A percentile compares a stretch with the other conserved stretches of the same genome.
Conservation (phyloP, 2,888 invertebrate species). For the Melanargia galathea region DNA sequence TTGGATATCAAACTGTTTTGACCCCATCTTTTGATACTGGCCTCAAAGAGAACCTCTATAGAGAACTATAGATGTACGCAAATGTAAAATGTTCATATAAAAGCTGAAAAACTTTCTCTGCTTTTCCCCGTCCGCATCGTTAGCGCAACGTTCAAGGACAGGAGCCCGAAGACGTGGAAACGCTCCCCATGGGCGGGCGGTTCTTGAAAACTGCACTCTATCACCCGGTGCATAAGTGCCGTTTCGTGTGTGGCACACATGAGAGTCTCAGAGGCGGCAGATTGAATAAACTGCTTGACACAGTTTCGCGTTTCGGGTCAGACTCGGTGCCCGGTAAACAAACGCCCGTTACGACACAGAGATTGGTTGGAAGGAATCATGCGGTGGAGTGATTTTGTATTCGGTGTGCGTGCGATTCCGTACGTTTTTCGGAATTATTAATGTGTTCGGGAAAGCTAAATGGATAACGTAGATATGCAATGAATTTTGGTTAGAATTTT, state of each 20-base stretch:
- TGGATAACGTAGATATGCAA: constrained; percentile 8
- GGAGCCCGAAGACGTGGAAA: constrained; percentile 62
- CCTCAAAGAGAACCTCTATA: background rate
- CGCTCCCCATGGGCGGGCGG: constrained; percentile 50
- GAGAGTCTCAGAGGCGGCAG: constrained; percentile 66
- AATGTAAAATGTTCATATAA: constrained; percentile 14
- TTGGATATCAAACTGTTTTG: background rate
- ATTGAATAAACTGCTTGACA: constrained; percentile 83
- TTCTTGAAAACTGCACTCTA: constrained; percentile 53
- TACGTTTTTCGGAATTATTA: constrained; percentile 19
- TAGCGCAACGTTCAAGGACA: constrained; percentile 73
- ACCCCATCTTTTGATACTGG: background rate
- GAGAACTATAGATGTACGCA: background rate
- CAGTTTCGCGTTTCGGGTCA: constrained; percentile 80
- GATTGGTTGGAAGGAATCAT: constrained; percentile 51
- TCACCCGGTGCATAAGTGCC: constrained; percentile 46
- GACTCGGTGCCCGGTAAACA: constrained; percentile 59
- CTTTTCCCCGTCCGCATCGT: constrained; percentile 46
- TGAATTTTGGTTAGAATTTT: constrained; percentile 3
- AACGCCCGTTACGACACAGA: constrained; percentile 73
- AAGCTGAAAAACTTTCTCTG: constrained; percentile 28
- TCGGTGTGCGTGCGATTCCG: constrained; percentile 3
- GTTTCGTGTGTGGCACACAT: constrained; percentile 50
- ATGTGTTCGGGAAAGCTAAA: constrained; percentile 13
- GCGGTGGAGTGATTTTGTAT: constrained; percentile 17